Base-by-base conservation (phyloP, 2,797 vertebrate genomes). In the Sebastes nivosus region DNA sequence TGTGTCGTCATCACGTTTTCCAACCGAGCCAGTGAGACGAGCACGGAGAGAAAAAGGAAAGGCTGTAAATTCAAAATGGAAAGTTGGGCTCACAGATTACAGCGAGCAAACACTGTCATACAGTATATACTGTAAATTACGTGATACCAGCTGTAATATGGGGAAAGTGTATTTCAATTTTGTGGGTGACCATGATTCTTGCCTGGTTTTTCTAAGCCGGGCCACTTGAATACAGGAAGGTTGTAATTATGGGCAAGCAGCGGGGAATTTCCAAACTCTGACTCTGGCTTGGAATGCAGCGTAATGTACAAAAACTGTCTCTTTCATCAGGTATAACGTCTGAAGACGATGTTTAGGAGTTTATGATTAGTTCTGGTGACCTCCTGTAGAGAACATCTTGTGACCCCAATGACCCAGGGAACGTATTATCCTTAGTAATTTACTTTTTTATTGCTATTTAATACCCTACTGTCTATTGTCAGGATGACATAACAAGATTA, bases 251-350 rank as follows among this genome's bases (percentile, higher is more conserved):
- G 83, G 85, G 18, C 55, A 6, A 75, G 72, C 72, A 57, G 80
- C 8, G 2, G 90, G 91, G 90, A 92, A 88, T 89, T 93, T 88
- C 93, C 88, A 67, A 84, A 78, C 74, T 83, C 54, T 71, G 74
- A 27, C 57, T 74, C 32, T 11, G 32, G 36, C 63, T 68, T 68
- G 50, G 57, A 89, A 78, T 18, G 71, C 14, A 32, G 78, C n/a
- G 27, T 70, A 38, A 63, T 64, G 54, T 54, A 30, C 2, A 5
- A 66, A 63, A 80, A 64, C 63, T 64, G 10, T 67, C 38, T 20
- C 32, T 66, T 32, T 79, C 8, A 67, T 63, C 32, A 78, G 64
- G 72, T 69, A 65, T 67, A 13, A 69, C 4, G 5, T 61, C 10
- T 46, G 42, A 38, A 67, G 14, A 72, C 27, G 24, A 9, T 27